Evolutionary conservation across 1,140 invertebrate genomes (phyloP), one percentile per base, ranked within the genome.

Genomic region (Bemisia tabaci): DNA sequence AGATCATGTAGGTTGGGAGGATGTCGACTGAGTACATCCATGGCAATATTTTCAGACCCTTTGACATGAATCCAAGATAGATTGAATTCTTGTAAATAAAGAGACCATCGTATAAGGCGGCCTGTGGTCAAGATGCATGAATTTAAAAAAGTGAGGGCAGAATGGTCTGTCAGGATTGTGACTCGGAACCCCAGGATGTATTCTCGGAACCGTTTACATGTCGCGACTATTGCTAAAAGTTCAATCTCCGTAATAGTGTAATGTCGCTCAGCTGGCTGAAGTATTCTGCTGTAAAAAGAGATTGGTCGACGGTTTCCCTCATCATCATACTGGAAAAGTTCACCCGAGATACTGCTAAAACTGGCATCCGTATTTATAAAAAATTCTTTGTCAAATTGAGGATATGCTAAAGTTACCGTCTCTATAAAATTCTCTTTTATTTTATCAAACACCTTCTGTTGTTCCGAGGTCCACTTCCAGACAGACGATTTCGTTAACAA

Each of bases 311-410:
- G 24, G 24, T 61, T 24, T 9, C 5, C n/a, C 5, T 61, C n/a
- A n/a, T 26, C 75, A 86, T 85, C 75, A 89, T n/a, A n/a, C n/a
- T n/a, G n/a, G n/a, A n/a, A n/a, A n/a, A n/a, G n/a, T n/a, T n/a
- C n/a, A n/a, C n/a, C 92, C 2, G 87, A 91, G 12, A 97, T 92
- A 63, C 95, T 95, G 73, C 95, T 90, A 71, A 95, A 93, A 74
- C 98, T 97, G 48, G 95, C 95, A 1, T 63, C 62, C 0, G 62
- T 63, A 33, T 63, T n/a, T 2, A 63, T 22, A 22, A 5, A 63
- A 23, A 64, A 64, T 17, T 22, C 12, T 1, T 33, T 1, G 25
- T 64, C 58, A 24, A 64, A 64, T 48, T 58, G 17, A 0, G 63
- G 33, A 48, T 48, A 39, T 22, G 63, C 58, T 23, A 64, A n/a